These are phyloP conservation scores for western clawed frog (Xenopus tropicalis) DNA, from an alignment of 2,113 vertebrate genomes.

Conservation along the genomic window UCB_Xtro_10.0 CM004446.2:89540501-89541000, in stretches of 20 bases:
- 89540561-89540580: too few relatives aligned
- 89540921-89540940: constrained; percentile 43
- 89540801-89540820: background rate
- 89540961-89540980: constrained; percentile 13
- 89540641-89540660: constrained; percentile 27
- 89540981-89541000: constrained; percentile 36
- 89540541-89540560: too few relatives aligned
- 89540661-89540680: constrained; percentile 16
- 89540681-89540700: background rate
- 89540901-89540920: constrained; percentile 40
- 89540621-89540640: constrained; percentile 4
- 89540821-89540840: background rate
- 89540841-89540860: background rate
- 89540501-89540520: too few relatives aligned
- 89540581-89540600: too few relatives aligned
- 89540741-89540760: background rate
- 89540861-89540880: too few relatives aligned
- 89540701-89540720: constrained; percentile 3
- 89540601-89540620: too few relatives aligned
- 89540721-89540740: background rate
- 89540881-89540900: background rate
- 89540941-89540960: constrained; percentile 47
- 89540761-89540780: background rate
- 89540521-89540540: too few relatives aligned
- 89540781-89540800: background rate